Base-by-base conservation (phyloP, 2,797 vertebrate genomes). In the Tamandua tetradactyla region DNA sequence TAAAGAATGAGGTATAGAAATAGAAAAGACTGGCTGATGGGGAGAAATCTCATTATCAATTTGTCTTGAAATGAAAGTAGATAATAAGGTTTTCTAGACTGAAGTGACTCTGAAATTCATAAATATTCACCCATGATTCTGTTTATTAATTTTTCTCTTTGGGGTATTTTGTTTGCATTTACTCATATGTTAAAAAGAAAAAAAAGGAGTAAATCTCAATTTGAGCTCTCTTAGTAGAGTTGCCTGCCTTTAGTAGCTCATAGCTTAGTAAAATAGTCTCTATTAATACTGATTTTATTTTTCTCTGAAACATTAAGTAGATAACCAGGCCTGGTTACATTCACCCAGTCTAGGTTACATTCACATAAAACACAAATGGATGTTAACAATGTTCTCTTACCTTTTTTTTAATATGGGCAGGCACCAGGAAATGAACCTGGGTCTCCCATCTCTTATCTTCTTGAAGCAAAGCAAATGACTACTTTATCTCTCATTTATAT, bases 81-180 rank as follows among this genome's bases (percentile, higher is more conserved):
- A 52, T 68, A 57, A 27, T 74, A 47, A 87, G n/a, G 0, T 61
- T n/a, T n/a, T n/a, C n/a, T n/a, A n/a, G n/a, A n/a, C n/a, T n/a
- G n/a, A n/a, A n/a, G n/a, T n/a, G n/a, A n/a, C n/a, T n/a, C n/a
- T n/a, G n/a, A n/a, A n/a, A n/a, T n/a, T n/a, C n/a, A 55, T 68
- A 84, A 68, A 79, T 84, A 47, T 4, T 83, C 27, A 78, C 11
- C 3, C 9, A 25, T 87, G 20, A 6, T 55, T 47, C 14, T 25
- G 74, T 91, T 72, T 75, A 62, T 76, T 90, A n/a, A 79, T 64
- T 92, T 72, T 89, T 94, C 22, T 20, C n/a, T 92, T 40, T 80
- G 6, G 52, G 40, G 22, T 18, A 55, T 87, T 72, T 83, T 35
- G 1, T 7, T 82, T 78, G 15, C 59, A 81, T 93, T 85, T 75